Evolutionary conservation across 1,140 invertebrate genomes (phyloP).

Genomic region (Drosophila simulans): DNA sequence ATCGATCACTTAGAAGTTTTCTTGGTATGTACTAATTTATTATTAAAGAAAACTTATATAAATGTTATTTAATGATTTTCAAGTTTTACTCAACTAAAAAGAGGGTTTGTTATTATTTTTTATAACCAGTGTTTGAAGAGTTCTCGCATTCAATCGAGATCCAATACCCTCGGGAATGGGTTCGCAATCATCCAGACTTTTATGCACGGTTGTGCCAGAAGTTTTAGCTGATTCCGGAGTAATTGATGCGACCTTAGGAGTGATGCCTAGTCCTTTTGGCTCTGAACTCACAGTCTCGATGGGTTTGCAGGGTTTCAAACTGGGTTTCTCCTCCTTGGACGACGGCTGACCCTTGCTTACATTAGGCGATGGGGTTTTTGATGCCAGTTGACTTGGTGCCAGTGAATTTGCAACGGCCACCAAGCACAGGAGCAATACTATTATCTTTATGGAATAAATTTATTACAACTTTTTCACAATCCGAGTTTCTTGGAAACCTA

Average conservation of each 20-base stretch:
- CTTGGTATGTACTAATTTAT: too few species aligned
- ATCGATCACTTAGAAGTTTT: too few species aligned
- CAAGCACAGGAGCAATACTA: neutral
- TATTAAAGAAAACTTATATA: too few species aligned
- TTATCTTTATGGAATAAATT: neutral
- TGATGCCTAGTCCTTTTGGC: too few species aligned
- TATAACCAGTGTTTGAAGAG: neutral
- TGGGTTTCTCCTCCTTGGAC: neutral
- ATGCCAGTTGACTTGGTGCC: neutral
- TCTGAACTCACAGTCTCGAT: neutral
- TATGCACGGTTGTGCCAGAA: neutral
- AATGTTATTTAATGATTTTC: neutral
- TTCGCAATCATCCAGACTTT: neutral
- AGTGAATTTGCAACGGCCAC: neutral
- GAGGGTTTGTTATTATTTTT: neutral
- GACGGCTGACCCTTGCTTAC: neutral
- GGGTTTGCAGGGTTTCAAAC: neutral
- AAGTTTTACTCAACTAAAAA: too few species aligned
- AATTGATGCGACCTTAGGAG: too few species aligned
- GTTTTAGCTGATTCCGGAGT: neutral
- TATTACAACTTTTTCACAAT: neutral
- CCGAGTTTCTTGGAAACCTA: neutral
- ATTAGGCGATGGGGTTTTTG: neutral
- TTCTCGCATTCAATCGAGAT: neutral
- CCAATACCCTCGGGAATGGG: neutral